Conservation (phyloP, 2,888 invertebrate species). For the Scaptomyza reducta region DNA sequence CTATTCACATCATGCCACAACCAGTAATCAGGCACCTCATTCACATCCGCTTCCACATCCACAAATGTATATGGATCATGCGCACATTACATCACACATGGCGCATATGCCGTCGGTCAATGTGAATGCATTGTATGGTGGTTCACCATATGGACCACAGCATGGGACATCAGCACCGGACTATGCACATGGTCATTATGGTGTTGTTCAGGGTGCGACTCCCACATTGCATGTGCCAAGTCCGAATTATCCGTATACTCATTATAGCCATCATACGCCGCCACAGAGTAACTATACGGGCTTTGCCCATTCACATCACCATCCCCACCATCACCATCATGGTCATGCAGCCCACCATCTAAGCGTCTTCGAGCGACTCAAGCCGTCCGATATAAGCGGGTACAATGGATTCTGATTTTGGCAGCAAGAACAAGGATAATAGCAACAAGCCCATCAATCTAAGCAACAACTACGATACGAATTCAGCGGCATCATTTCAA, state of each 20-base stretch:
- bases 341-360: conserved; percentile 81
- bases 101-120: conserved; percentile 85
- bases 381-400: conserved; percentile 85
- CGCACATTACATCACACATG: conserved; percentile 71
- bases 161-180: conserved; percentile 73
- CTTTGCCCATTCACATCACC: conserved; percentile 41
- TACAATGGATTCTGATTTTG: conserved; percentile 85
- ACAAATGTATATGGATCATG: conserved; percentile 85
- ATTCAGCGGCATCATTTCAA: conserved; percentile 16
- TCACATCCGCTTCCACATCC: conserved; percentile 50
- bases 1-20: conserved; percentile 82
- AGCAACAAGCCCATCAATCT: neutral
- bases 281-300: conserved; percentile 66
- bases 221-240: conserved; percentile 88
- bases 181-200: conserved; percentile 45
- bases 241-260: conserved; percentile 88
- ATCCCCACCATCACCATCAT: conserved; percentile 68
- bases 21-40: conserved; percentile 37
- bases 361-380: conserved; percentile 85
- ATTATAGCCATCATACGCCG: conserved; percentile 72
- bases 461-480: conserved; percentile 11
- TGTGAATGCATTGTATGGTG: conserved; percentile 82
- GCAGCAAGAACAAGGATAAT: neutral
- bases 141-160: conserved; percentile 61
- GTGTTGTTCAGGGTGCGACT: conserved; percentile 42